phyloP scores from a whole-genome alignment of 2,113 vertebrate genomes.

The Gallinago undulata region DNA sequence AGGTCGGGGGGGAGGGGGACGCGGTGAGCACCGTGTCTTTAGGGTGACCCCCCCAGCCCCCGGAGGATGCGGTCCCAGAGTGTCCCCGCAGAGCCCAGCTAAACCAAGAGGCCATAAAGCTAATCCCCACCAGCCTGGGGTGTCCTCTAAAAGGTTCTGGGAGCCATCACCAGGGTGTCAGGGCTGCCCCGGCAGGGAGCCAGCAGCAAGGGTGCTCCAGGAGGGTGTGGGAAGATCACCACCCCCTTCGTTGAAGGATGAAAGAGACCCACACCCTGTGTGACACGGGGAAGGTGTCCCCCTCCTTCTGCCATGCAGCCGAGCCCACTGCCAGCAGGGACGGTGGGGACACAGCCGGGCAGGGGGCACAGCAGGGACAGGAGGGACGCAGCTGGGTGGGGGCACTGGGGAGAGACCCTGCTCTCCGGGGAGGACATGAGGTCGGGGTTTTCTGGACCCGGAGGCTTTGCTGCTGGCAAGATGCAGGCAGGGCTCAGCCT shows the following conservation, averaged over 20 bases:
- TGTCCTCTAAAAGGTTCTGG: not conserved
- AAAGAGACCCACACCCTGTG: not conserved
- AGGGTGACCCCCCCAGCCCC: not conserved
- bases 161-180: not conserved
- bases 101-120: not conserved
- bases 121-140: not conserved
- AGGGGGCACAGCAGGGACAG: not conserved
- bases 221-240: accelerated
- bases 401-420: not conserved
- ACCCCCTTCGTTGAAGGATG: accelerated
- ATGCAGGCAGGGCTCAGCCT: not conserved
- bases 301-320: not conserved
- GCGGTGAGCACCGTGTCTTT: not conserved
- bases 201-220: not conserved
- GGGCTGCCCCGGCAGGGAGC: not conserved
- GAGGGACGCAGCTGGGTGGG: not conserved
- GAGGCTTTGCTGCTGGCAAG: not conserved
- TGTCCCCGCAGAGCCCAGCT: not conserved
- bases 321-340: not conserved
- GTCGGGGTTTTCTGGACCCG: not conserved
- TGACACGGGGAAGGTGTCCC: accelerated
- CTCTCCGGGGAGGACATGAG: accelerated
- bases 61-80: accelerated
- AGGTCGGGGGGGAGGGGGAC: no score
- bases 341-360: not conserved